A percentile compares a stretch with the other conserved stretches of the same genome.
phyloP scores from a whole-genome alignment of 2,113 vertebrate genomes.

The Alethe diademata region DNA sequence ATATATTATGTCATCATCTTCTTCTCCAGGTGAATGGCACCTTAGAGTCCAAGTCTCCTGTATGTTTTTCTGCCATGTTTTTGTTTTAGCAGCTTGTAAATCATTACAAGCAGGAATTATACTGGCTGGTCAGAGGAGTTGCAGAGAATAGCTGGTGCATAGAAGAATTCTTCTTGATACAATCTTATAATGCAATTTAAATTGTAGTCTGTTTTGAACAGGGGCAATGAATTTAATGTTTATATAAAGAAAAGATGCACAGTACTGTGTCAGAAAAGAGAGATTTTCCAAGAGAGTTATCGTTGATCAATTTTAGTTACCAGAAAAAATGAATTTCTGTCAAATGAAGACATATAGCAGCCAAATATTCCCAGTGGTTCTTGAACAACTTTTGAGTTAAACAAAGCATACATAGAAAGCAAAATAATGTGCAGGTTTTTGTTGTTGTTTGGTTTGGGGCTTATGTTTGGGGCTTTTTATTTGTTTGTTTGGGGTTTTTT shows the following conservation, averaged over 20 bases:
- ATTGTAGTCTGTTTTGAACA: neutral
- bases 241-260: neutral
- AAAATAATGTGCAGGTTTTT: neutral
- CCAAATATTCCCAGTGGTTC: neutral
- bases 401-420: neutral
- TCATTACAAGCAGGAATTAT: neutral
- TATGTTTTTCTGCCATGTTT: neutral
- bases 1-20: neutral
- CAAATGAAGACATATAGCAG: neutral
- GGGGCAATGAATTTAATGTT: neutral
- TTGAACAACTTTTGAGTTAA: neutral
- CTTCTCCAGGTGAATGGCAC: neutral
- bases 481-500: neutral
- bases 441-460: neutral
- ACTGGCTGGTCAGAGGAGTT: neutral
- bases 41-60: neutral
- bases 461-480: neutral
- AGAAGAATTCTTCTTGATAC: neutral
- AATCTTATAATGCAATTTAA: neutral
- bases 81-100: neutral
- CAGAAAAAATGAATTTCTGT: neutral
- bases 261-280: neutral
- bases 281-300: neutral
- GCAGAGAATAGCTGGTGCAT: neutral
- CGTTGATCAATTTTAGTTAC: neutral